Base-by-base conservation (phyloP, 2,888 invertebrate species). In the Hirtodrosophila trivittata region DNA sequence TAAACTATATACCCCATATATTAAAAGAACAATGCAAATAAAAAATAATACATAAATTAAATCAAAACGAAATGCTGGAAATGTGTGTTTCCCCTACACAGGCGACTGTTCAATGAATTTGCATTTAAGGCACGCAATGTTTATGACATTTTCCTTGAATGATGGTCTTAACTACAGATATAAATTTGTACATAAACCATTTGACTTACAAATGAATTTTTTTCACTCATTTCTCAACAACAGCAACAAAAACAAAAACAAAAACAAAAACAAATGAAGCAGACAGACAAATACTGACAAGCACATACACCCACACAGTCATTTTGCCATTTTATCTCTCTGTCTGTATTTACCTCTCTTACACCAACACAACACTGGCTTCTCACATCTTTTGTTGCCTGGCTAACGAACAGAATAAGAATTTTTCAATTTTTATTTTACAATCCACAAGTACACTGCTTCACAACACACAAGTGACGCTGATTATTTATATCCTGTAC, bases 91-190 rank as follows among this genome's bases (percentile, higher is more conserved):
- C 71, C 81, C 70, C 76, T 77, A 82, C 75, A 70, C 68, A 77
- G 81, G 85, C 83, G 88, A 75, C 63, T 77, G 83, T 88, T 87
- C 78, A 72, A 88, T 88, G 89, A 88, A 84, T 88, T 89, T 89
- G 77, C 87, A 89, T 89, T 87, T 83, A 67, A 81, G 78, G 77
- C 83, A 78, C 83, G 72, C 64, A 69, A 28, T 8, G 28, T 28
- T 28, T 70, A 83, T 76, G 50, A 66, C 75, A 90, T 89, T 89
- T 89, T 90, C 90, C 87, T 89, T 86, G 87, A 90, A 89, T 90
- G 90, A 89, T 89, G 86, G 81, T 87, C 84, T 86, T 66, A 84
- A 75, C 67, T 73, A 84, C 84, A 75, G 73, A 68, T 73, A 74
- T 72, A 73, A 84, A 78, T 81, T 71, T 86, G 78, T 87, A 86